Percentiles rank a stretch among this genome's conserved stretches.
These are phyloP conservation scores for Sycophila texana DNA, from an alignment of 2,888 invertebrate genomes.

Conservation along the genomic window DNA sequence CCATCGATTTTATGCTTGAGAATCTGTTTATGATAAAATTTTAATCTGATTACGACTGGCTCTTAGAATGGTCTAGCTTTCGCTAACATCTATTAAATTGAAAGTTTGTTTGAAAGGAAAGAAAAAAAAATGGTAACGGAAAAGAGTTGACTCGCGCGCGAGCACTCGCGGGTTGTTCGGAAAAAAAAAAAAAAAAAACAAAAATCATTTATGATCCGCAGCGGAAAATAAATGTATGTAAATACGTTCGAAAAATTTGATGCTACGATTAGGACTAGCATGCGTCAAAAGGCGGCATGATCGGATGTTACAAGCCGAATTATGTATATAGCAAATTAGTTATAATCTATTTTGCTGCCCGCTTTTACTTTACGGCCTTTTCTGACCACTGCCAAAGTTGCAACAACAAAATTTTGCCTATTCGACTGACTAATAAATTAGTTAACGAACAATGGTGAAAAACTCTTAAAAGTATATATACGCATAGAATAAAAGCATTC, in stretches of 20 bases:
- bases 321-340: slow-evolving; percentile 31
- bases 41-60: slow-evolving; percentile 55
- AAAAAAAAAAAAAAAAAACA: too few species aligned
- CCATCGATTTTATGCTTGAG: slow-evolving; percentile 96
- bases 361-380: slow-evolving; percentile 26
- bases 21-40: slow-evolving; percentile 81
- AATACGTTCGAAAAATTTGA: slow-evolving; percentile 21
- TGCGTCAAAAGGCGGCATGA: slow-evolving; percentile 52
- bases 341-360: slow-evolving; percentile 36
- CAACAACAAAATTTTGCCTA: not conserved
- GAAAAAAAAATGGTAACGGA: slow-evolving; percentile 20
- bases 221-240: slow-evolving; percentile 8
- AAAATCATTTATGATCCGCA: slow-evolving; percentile 2
- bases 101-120: slow-evolving; percentile 42
- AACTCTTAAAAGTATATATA: slow-evolving; percentile 8
- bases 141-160: slow-evolving; percentile 50
- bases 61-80: slow-evolving; percentile 42
- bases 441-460: not conserved
- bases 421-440: not conserved
- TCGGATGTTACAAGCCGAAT: slow-evolving; percentile 50
- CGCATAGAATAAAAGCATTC: slow-evolving; percentile 22
- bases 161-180: slow-evolving; percentile 1
- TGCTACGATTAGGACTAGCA: slow-evolving; percentile 42
- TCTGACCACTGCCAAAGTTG: not conserved
- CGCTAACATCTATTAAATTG: slow-evolving; percentile 52